These are phyloP conservation scores for Acronicta alni DNA, from an alignment of 2,888 invertebrate genomes.

Conservation along the genomic window DNA sequence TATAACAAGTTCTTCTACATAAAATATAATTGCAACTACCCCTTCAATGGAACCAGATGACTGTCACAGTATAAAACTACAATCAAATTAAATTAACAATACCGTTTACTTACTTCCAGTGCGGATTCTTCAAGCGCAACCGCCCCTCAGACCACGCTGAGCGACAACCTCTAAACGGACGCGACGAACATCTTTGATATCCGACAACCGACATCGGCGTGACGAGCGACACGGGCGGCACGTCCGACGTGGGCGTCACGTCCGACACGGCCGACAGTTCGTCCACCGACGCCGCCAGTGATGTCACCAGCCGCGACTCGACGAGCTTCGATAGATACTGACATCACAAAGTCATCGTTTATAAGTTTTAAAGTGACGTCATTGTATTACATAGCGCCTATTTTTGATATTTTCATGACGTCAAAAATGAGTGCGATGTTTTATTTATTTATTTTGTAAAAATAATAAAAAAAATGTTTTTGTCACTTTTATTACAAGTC, in stretches of 20 bases:
- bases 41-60: too few species aligned
- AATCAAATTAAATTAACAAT: background rate
- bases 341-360: conserved; percentile 61
- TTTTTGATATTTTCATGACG: conserved; percentile 4
- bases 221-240: conserved; percentile 70
- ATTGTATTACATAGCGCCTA: conserved; percentile 6
- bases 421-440: conserved; percentile 15
- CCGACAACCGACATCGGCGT: conserved; percentile 74
- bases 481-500: conserved; percentile 25
- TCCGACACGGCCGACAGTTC: conserved; percentile 66
- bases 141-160: conserved; percentile 95
- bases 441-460: conserved; percentile 49
- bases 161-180: conserved; percentile 95
- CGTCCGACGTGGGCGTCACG: conserved; percentile 59
- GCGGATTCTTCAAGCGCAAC: conserved; percentile 97
- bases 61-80: too few species aligned
- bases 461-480: conserved; percentile 12
- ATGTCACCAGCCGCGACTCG: conserved; percentile 84
- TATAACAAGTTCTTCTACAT: too few species aligned
- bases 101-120: conserved; percentile 85
- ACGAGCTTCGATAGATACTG: conserved; percentile 83
- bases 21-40: too few species aligned
- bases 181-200: conserved; percentile 93
- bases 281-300: conserved; percentile 83
- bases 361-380: conserved; percentile 59